Base-by-base conservation (phyloP, 2,888 invertebrate genomes). In the Ditula angustiorana region DNA sequence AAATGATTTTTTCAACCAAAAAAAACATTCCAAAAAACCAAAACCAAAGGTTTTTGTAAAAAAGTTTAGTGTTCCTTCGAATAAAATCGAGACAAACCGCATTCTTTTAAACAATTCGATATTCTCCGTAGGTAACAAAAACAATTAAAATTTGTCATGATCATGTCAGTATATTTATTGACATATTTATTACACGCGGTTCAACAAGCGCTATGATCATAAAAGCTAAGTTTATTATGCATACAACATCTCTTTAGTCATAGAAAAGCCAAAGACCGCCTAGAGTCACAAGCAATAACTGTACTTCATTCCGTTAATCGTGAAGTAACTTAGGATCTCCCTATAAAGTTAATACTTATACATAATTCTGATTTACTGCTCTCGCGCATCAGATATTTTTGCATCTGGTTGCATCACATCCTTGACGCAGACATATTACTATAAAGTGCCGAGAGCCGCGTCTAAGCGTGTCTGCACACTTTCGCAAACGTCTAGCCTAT, bases 391-490 rank as follows among this genome's bases (percentile, higher is more conserved):
- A 46, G 58, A 59, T 64, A 64, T 53, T 26, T 23, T 30, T 3
- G 55, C 41, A 55, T 60, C 35, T 57, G 66, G 78, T 87, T 87
- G 81, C 86, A 82, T 87, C 86, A 87, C 76, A 72, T 66, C 63
- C 64, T 74, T 83, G 85, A 86, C 83, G 79, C 78, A 84, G 82
- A 87, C 75, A 77, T 80, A 87, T 85, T 82, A 83, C 80, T 85
- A 73, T 74, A 79, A 74, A 75, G 78, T 74, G 73, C 69, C 75
- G 77, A 79, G 78, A 81, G 77, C 85, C 87, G 83, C 86, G 84
- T 87, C 87, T 84, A 79, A 79, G 81, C 83, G 81, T 77, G 80
- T 81, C 78, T 80, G 77, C 71, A 78, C 78, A 87, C 85, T 89
- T 87, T 88, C 86, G 83, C 85, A 85, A 87, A 78, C 77, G 76